Base-by-base conservation (phyloP, 2,888 invertebrate species). In the Allophyes oxyacanthae region DNA sequence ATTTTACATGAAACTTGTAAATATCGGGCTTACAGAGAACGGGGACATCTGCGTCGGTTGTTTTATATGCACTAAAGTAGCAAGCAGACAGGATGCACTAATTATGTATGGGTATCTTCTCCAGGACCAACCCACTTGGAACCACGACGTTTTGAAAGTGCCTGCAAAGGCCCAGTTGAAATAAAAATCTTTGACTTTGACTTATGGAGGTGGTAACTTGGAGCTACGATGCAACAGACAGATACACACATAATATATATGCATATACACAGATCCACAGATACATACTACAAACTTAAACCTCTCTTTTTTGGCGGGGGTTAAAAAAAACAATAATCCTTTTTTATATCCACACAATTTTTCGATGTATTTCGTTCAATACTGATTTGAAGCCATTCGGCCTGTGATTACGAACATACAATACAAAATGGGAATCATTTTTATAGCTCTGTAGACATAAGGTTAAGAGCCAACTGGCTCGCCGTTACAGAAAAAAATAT, bases 1-100 rank as follows among this genome's bases (percentile, higher is more conserved):
- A n/a, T n/a, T n/a, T n/a, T n/a, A n/a, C n/a, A n/a, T n/a, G n/a
- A n/a, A n/a, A 85, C 86, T 90, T 89, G 86, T 82, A 85, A 89
- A 87, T 91, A 91, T 90, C 90, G 90, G 91, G 79, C 85, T 91
- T 90, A 91, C 90, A 87, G 82, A 78, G 82, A 72, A 66, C 75
- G 73, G 76, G 58, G 88, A 86, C 88, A 90, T 87, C 89, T 87
- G 88, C 78, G 77, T 64, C 77, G 81, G 80, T 79, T 77, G 83
- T 78, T 86, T 90, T 90, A 86, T 89, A 86, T 88, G 90, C 88
- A 90, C 90, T 91, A 91, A 91, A 88, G 82, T 82, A 83, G 75
- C 66, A 45, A 71, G 60, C 76, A 65, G 15, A 30, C 72, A 71
- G 57, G 72, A 81, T 56, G 34, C 57, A 76, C 42, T 49, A 67